Conservation (phyloP, 2,113 vertebrate genomes). For the Crocuta crocuta region DNA sequence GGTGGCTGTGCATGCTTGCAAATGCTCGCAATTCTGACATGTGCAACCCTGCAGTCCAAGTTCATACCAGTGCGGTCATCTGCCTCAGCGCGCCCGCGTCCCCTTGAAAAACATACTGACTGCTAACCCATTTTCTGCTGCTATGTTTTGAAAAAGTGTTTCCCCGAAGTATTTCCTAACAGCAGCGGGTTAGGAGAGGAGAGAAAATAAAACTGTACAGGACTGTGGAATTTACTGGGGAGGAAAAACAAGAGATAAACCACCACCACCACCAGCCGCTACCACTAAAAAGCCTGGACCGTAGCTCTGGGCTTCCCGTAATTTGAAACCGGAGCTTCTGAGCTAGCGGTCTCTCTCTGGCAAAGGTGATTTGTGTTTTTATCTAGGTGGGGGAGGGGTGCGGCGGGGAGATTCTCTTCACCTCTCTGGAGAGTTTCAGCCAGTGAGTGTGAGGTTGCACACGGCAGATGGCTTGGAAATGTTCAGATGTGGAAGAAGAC, state of each 20-base stretch:
- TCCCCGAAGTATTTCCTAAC: conserved; percentile 86
- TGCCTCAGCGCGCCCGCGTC: conserved; percentile 66
- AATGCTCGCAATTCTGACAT: conserved; percentile 55
- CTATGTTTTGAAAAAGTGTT: conserved; percentile 87
- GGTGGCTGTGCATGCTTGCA: not conserved
- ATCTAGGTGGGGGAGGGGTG: not conserved
- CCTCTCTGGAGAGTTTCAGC: not conserved
- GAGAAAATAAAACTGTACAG: conserved; percentile 17
- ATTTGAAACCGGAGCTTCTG: conserved; percentile 77
- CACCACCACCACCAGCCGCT: not conserved
- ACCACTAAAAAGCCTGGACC: not conserved
- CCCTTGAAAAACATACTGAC: conserved; percentile 77
- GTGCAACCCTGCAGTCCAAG: conserved; percentile 45
- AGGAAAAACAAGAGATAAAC: conserved; percentile 70
- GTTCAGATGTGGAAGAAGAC: not conserved
- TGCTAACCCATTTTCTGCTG: conserved; percentile 75
- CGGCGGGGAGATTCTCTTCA: not conserved
- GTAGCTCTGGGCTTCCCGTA: conserved; percentile 63
- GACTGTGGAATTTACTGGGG: conserved; percentile 68
- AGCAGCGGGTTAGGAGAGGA: conserved; percentile 34
- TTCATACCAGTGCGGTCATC: conserved; percentile 56
- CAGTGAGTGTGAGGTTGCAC: not conserved
- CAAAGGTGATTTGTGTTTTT: not conserved
- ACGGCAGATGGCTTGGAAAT: not conserved
- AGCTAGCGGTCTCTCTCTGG: conserved; percentile 56